phyloP scores from a whole-genome alignment of 2,888 invertebrate species.

The Ectemnius cavifrons region DNA sequence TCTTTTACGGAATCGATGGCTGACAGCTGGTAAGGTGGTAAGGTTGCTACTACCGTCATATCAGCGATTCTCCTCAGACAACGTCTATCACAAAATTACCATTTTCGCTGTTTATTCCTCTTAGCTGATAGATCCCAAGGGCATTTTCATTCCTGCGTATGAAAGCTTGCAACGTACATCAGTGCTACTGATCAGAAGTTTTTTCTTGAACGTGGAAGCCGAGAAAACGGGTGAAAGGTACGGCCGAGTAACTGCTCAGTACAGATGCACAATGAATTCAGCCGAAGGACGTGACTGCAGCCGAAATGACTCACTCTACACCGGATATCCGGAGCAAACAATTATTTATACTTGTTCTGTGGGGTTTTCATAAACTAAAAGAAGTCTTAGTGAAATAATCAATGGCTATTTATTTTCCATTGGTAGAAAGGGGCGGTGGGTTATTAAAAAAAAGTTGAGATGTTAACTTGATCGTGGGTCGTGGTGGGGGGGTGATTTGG shows the following conservation, averaged over 20 bases:
- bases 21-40: slow-evolving; percentile 70
- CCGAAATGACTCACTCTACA: slow-evolving; percentile 30
- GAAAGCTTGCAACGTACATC: neutral
- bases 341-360: slow-evolving; percentile 2
- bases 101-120: neutral
- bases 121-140: neutral
- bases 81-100: slow-evolving; percentile 51
- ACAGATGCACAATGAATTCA: neutral
- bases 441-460: slow-evolving; percentile 1
- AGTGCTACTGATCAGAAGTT: too few relatives aligned
- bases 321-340: slow-evolving; percentile 29
- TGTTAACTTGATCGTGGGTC: slow-evolving; percentile 44
- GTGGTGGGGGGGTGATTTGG: slow-evolving; percentile 63
- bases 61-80: slow-evolving; percentile 20
- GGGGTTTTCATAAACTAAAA: neutral
- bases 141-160: neutral
- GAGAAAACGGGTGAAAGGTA: too few relatives aligned
- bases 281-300: slow-evolving; percentile 44
- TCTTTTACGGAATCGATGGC: slow-evolving; percentile 69
- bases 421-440: too few relatives aligned
- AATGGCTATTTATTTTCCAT: neutral
- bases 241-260: too few relatives aligned
- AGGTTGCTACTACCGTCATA: slow-evolving; percentile 49
- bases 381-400: neutral
- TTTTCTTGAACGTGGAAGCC: too few relatives aligned